Evolutionary conservation across 1,140 invertebrate genomes (phyloP).

Genomic region (Ips nitidus): DNA sequence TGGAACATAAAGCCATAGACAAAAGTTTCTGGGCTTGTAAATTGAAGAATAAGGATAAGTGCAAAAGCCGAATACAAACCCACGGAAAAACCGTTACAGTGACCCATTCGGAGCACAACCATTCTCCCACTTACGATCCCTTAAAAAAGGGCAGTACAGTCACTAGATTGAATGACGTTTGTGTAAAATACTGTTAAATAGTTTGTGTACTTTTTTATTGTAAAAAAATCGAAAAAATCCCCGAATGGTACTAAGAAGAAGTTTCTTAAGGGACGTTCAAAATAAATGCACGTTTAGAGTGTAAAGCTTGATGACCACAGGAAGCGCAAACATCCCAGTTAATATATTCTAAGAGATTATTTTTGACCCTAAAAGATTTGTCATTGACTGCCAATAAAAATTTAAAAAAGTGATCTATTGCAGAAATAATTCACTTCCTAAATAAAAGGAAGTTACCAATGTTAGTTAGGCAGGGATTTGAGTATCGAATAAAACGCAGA

Average conservation of each 20-base stretch:
- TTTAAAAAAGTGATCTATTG: neutral
- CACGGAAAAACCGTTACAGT: constrained; percentile 14
- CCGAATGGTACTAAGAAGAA: too few species aligned
- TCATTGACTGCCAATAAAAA: too few species aligned
- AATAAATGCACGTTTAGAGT: too few species aligned
- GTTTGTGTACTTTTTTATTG: too few species aligned
- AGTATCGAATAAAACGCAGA: constrained; percentile 19
- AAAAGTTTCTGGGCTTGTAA: constrained; percentile 34
- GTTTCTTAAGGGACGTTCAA: too few species aligned
- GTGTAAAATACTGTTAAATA: neutral
- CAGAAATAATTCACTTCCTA: constrained; percentile 15
- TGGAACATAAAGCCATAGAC: constrained; percentile 13
- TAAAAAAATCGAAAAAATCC: too few species aligned
- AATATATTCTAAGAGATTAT: too few species aligned
- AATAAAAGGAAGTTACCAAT: constrained; percentile 22
- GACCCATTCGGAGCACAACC: constrained; percentile 8
- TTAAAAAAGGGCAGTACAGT: neutral
- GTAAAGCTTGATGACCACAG: too few species aligned
- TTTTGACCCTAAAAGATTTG: too few species aligned
- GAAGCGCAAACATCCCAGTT: too few species aligned
- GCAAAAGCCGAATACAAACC: constrained; percentile 34
- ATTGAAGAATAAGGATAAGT: constrained; percentile 20
- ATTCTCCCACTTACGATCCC: constrained; percentile 19
- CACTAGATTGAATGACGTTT: neutral
- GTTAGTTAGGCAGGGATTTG: constrained; percentile 8